Percentiles rank a stretch among this genome's conserved stretches.
Evolutionary conservation across 1,140 invertebrate species (phyloP).

Genomic region (Bathynomus jamesi): DNA sequence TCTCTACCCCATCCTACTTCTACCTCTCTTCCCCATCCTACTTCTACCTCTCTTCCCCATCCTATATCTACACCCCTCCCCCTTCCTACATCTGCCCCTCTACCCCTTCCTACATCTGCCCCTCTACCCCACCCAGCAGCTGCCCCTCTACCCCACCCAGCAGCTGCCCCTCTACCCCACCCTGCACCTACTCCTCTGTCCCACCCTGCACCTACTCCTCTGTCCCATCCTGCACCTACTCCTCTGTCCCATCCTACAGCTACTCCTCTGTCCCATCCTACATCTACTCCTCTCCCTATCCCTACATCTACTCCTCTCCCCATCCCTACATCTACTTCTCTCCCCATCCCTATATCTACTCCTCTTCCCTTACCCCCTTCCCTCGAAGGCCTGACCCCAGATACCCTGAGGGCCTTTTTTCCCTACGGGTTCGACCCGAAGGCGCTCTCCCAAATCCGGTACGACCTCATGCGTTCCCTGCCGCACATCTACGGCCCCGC

Average conservation of each 20-base stretch:
- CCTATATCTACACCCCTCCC: background rate
- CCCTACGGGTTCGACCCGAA: background rate
- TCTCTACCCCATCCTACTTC: background rate
- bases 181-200: background rate
- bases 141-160: background rate
- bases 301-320: background rate
- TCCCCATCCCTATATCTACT: background rate
- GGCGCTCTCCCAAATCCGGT: background rate
- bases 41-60: background rate
- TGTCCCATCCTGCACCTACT: background rate
- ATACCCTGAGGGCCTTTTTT: background rate
- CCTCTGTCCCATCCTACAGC: background rate
- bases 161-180: background rate
- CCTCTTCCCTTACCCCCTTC: background rate
- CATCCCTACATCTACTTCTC: background rate
- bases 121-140: background rate
- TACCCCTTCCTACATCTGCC: background rate
- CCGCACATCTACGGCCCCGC: background rate
- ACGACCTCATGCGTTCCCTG: background rate
- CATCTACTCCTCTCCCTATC: background rate
- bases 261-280: background rate
- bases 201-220: background rate
- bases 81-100: background rate
- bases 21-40: background rate
- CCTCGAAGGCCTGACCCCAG: background rate